phyloP scores from a whole-genome alignment of 1,140 invertebrate genomes.

The Bombus superbus region DNA sequence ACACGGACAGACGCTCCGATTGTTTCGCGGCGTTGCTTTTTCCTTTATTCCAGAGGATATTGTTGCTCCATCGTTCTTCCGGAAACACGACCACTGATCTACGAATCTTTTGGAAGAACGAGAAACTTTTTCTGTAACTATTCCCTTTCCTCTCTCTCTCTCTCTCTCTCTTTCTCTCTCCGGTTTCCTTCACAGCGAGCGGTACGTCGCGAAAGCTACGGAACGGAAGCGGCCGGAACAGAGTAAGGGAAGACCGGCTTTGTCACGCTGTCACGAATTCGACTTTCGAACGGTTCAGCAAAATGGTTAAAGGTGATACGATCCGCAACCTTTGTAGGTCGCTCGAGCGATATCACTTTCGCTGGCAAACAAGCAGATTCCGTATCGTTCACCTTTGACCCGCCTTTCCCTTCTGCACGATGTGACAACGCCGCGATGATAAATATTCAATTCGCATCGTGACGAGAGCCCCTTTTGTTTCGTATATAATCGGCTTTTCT shows the following conservation, averaged over 20 bases:
- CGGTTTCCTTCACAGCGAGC: not conserved
- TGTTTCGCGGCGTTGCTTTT: too few species aligned
- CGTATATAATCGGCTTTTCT: slow-evolving; percentile 66
- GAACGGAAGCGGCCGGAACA: not conserved
- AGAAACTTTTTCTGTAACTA: too few species aligned
- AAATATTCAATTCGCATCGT: slow-evolving; percentile 73
- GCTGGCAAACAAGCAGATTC: slow-evolving; percentile 66
- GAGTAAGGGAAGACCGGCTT: not conserved
- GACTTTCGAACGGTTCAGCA: not conserved
- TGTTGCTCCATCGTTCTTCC: too few species aligned
- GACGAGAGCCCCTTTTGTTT: slow-evolving; percentile 67
- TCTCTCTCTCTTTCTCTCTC: too few species aligned
- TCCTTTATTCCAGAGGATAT: too few species aligned
- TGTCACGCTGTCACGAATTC: slow-evolving; percentile 54
- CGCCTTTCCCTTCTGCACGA: slow-evolving; percentile 66
- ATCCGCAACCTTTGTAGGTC: slow-evolving; percentile 45
- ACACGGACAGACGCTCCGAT: too few species aligned
- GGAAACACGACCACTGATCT: too few species aligned
- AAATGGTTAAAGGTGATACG: slow-evolving; percentile 39
- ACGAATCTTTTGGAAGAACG: too few species aligned
- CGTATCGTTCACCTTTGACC: slow-evolving; percentile 74
- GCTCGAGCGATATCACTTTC: slow-evolving; percentile 69
- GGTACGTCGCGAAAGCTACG: not conserved
- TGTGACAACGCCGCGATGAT: slow-evolving; percentile 70
- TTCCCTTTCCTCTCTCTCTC: too few species aligned